Percentiles rank a stretch among this genome's conserved stretches.
These are phyloP conservation scores for Embiotoca jacksoni DNA, from an alignment of 2,113 vertebrate species.

Conservation along the genomic window DNA sequence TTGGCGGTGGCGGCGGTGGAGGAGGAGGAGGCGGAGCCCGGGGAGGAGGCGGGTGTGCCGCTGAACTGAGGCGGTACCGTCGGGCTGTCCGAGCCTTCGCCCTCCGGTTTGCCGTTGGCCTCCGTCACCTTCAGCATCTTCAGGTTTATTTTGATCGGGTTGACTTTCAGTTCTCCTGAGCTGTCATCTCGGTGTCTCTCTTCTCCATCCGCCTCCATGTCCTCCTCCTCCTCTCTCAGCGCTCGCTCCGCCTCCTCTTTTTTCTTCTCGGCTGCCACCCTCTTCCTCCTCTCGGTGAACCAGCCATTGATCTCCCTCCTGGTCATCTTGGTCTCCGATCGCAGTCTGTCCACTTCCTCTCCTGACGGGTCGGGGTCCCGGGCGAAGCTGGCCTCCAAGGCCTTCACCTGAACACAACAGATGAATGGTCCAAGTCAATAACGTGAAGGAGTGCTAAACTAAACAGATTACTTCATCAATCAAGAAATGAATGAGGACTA, in stretches of 20 bases:
- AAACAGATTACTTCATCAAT: neutral
- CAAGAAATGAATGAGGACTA: neutral
- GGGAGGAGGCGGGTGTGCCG: slow-evolving; percentile 42
- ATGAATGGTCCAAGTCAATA: neutral
- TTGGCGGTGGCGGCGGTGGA: slow-evolving; percentile 32
- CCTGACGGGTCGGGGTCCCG: slow-evolving; percentile 87
- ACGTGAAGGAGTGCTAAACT: neutral
- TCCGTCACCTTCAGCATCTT: slow-evolving; percentile 96
- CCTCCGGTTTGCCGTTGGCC: slow-evolving; percentile 85
- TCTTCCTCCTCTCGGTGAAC: slow-evolving; percentile 94
- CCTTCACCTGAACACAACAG: slow-evolving; percentile 61
- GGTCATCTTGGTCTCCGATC: slow-evolving; percentile 97
- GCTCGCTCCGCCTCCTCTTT: slow-evolving; percentile 82
- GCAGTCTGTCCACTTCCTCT: slow-evolving; percentile 93
- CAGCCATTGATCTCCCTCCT: slow-evolving; percentile 96
- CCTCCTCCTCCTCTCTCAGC: slow-evolving; percentile 78
- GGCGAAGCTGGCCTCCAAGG: slow-evolving; percentile 93
- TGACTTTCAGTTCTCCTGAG: slow-evolving; percentile 90
- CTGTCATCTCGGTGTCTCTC: slow-evolving; percentile 85
- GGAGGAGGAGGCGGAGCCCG: slow-evolving; percentile 25
- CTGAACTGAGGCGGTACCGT: slow-evolving; percentile 54
- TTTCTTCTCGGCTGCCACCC: slow-evolving; percentile 84
- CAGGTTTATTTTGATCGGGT: slow-evolving; percentile 97
- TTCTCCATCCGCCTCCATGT: slow-evolving; percentile 68
- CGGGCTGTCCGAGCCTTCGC: slow-evolving; percentile 71